These are phyloP conservation scores for Corella eumyota DNA, from an alignment of 23 tunicate genomes.

Conservation along the genomic window DNA sequence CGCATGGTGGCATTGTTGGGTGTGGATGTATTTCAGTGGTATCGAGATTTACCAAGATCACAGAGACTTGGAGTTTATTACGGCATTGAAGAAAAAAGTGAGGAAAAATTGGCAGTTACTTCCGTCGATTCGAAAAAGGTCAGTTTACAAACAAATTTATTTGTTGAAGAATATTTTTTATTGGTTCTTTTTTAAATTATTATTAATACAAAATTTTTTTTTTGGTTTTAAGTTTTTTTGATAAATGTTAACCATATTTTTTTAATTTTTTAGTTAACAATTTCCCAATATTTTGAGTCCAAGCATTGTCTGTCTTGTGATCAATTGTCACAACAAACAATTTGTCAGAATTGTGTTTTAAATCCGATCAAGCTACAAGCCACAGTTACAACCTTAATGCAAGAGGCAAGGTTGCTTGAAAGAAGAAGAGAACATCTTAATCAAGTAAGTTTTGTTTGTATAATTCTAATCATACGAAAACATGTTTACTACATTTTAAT, in stretches of 20 bases:
- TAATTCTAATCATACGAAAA: too few species aligned
- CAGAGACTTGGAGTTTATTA: neutral
- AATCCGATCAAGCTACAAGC: slow-evolving; percentile 2
- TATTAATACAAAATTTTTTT: too few species aligned
- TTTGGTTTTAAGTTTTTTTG: neutral
- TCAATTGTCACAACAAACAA: slow-evolving; percentile 7
- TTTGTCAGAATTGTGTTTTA: slow-evolving; percentile 20
- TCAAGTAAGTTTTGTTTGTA: slow-evolving; percentile 1
- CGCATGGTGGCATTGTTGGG: slow-evolving; percentile 67
- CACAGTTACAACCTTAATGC: slow-evolving; percentile 11
- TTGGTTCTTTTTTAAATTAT: neutral
- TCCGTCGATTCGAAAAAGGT: slow-evolving; percentile 3
- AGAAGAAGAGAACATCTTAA: slow-evolving; percentile 6
- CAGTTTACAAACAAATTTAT: neutral
- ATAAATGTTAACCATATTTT: neutral
- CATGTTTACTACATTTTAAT: too few species aligned
- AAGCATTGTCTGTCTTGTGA: slow-evolving; percentile 51
- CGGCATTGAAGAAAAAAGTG: neutral
- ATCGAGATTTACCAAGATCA: slow-evolving; percentile 37
- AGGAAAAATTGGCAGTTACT: neutral
- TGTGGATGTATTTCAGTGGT: slow-evolving; percentile 71
- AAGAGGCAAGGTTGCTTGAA: slow-evolving; percentile 16
- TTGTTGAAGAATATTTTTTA: neutral
- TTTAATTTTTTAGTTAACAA: slow-evolving; percentile 30
- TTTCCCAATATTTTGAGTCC: slow-evolving; percentile 74